phyloP scores from a whole-genome alignment of 2,797 vertebrate species.

The Prunella strophiata region DNA sequence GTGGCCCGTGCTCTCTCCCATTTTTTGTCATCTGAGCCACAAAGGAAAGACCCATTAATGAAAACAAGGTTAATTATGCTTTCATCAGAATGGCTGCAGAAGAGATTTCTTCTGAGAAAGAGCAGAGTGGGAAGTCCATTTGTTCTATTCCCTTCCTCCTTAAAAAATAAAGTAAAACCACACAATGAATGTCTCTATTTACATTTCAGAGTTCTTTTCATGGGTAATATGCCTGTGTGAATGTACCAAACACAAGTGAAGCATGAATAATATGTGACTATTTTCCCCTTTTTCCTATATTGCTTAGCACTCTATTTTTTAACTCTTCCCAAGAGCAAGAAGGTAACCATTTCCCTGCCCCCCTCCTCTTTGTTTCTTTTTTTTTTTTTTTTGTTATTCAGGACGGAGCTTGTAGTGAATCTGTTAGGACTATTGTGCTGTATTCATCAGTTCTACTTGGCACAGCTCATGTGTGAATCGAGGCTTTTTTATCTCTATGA shows the following conservation, averaged over 20 bases:
- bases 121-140: neutral
- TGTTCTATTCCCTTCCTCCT: neutral
- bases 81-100: conserved; percentile 34
- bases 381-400: conserved; percentile 16
- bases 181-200: conserved; percentile 27
- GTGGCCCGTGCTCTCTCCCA: neutral
- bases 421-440: conserved; percentile 33
- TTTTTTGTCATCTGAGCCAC: neutral
- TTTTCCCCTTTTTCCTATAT: neutral
- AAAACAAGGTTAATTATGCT: conserved; percentile 32
- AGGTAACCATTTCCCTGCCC: conserved; percentile 35
- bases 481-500: neutral
- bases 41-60: conserved; percentile 12
- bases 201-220: conserved; percentile 44
- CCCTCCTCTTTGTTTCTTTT: conserved; percentile 26
- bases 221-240: conserved; percentile 11
- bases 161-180: conserved; percentile 27
- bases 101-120: conserved; percentile 23
- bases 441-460: conserved; percentile 27
- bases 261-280: conserved; percentile 4
- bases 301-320: conserved; percentile 31
- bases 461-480: neutral
- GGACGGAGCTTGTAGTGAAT: neutral
- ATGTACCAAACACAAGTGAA: conserved; percentile 26
- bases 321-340: conserved; percentile 26